Base-by-base conservation (phyloP, 1,140 invertebrate genomes). In the Caenorhabditis remanei region DNA sequence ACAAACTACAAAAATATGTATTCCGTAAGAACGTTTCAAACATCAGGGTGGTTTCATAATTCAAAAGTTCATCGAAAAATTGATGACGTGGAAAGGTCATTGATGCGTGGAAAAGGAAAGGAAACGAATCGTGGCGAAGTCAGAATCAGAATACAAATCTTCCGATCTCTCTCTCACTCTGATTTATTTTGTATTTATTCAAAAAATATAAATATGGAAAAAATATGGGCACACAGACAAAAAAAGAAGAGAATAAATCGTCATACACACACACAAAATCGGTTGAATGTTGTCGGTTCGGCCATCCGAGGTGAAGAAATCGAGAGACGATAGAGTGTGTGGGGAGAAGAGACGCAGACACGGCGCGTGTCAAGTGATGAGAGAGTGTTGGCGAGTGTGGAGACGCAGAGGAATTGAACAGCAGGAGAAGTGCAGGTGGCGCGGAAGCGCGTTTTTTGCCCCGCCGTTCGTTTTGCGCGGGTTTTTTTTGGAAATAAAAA, bases 41-140 rank as follows among this genome's bases (percentile, higher is more conserved):
- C 14, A 14, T n/a, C 56, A 43, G n/a, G 24, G 24, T 1, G 32
- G 32, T 32, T 32, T 32, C 32, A 32, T 32, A 32, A 32, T 32
- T 32, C 32, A n/a, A n/a, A n/a, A n/a, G 32, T 32, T 32, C 32
- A 19, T 11, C 24, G 19, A 41, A 79, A 50, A 50, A 79, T 7
- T 50, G 71, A 79, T 79, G 65, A 71, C 65, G 65, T 71, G 65
- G 65, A n/a, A 46, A 71, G 65, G 40, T 46, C 40, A 46, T 14
- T n/a, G 6, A 7, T 58, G 14, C 55, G 16, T 53, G 50, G 16
- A 32, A 32, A 32, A 32, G 32, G 32, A 32, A 32, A 32, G 32
- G 32, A 32, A 32, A 32, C 32, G 32, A 32, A 32, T 32, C 32
- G 32, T 32, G 32, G 32, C 32, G 32, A 32, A 32, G 32, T 32